Evolutionary conservation across 2,113 vertebrate species (phyloP), one percentile per base, ranked within the genome.

Genomic region (Gobio gobio): DNA sequence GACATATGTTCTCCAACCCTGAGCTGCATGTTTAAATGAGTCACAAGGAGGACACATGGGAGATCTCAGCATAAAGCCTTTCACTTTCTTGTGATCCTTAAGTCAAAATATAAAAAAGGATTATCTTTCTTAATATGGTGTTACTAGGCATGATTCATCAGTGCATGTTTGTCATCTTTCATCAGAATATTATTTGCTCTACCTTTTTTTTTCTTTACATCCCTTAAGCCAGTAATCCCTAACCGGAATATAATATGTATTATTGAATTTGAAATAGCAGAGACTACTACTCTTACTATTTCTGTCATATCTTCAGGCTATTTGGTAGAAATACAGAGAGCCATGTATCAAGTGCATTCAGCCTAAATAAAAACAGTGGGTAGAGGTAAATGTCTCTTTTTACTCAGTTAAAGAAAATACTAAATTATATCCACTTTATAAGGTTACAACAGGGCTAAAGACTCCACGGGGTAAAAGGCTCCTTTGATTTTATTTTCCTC

Each of bases 231-330:
- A 33, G 13, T 64, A 14, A 64, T 68, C 4, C 33, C 33, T 20
- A 68, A 68, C 16, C 16, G 0, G 8, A 68, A 22, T 20, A 2
- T 29, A 24, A 16, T 36, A 20, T 36, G 40, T 36, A 20, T 20
- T 20, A 4, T 14, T 3, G 29, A 36, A 68, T 36, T 36, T 36
- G 6, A 36, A 36, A 36, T 16, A 10, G 4, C 12, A 7, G 16
- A 16, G 26, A 7, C 33, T 66, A 12, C 58, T 68, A 66, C 63
- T 66, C 63, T 29, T 64, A 66, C 63, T 70, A 70, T 70, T 70
- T 70, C 36, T 43, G 36, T 72, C 36, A 70, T 43, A 72, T 72
- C 36, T n/a, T 43, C 2, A 43, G 36, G 68, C 9, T 43, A n/a
- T 43, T 43, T 43, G 36, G 18, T 33, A 43, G 26, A 43, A 70